These are phyloP conservation scores for Lutjanus erythropterus DNA, from an alignment of 2,113 vertebrate species.

Conservation along the genomic window DNA sequence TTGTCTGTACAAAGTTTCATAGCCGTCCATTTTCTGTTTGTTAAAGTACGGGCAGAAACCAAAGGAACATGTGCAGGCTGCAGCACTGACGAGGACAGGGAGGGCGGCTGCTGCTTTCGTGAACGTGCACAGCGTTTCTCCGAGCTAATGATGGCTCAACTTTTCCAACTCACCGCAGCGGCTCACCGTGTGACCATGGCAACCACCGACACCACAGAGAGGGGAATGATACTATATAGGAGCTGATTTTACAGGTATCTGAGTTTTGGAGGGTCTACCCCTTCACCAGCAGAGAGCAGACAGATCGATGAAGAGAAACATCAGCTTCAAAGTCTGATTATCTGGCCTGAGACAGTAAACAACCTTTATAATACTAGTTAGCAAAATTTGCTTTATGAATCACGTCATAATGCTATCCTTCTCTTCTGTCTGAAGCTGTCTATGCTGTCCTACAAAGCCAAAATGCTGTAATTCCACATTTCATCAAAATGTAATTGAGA, in stretches of 20 bases:
- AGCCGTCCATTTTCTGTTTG: too few relatives aligned
- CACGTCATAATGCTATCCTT: not conserved
- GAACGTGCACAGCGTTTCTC: not conserved
- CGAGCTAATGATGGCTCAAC: not conserved
- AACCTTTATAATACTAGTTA: too few relatives aligned
- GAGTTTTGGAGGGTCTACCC: not conserved
- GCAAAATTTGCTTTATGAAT: not conserved
- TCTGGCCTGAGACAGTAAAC: too few relatives aligned
- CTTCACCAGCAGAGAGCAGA: not conserved
- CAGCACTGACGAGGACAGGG: not conserved
- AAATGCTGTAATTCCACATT: too few relatives aligned
- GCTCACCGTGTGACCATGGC: not conserved
- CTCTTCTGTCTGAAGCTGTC: not conserved
- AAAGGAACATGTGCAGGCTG: not conserved
- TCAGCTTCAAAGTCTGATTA: not conserved
- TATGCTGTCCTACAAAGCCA: too few relatives aligned
- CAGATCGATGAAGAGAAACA: not conserved
- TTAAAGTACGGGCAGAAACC: not conserved
- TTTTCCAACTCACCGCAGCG: not conserved
- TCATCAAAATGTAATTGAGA: too few relatives aligned
- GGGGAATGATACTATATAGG: not conserved
- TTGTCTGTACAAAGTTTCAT: too few relatives aligned
- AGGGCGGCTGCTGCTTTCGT: not conserved
- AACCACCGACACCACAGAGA: not conserved
- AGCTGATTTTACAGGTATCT: not conserved